Percentiles rank a stretch among this genome's conserved stretches.
These are phyloP conservation scores for Herpetotheres cachinnans DNA, from an alignment of 2,113 vertebrate genomes.

Conservation along the genomic window DNA sequence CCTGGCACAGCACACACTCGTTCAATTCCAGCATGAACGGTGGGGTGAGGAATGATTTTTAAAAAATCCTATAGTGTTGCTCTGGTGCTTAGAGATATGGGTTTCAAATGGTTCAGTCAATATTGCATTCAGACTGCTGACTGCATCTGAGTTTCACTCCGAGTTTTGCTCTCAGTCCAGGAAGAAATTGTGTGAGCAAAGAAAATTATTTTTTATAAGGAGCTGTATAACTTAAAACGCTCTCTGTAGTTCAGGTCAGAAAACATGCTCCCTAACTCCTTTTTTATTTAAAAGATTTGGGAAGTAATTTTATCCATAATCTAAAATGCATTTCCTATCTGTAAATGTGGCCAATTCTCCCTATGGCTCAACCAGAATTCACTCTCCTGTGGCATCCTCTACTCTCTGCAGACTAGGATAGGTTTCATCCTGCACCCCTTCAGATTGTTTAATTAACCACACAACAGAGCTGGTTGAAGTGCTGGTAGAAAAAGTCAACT, in stretches of 20 bases:
- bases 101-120: neutral
- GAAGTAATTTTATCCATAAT: neutral
- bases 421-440: neutral
- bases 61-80: neutral
- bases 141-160: neutral
- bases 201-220: neutral
- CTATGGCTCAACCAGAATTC: neutral
- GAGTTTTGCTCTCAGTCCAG: neutral
- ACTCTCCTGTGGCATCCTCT: neutral
- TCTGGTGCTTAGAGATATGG: neutral
- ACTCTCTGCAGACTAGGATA: neutral
- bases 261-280: neutral
- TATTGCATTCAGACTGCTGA: neutral
- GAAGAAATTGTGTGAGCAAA: neutral
- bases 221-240: neutral
- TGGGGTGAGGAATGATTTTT: neutral
- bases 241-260: neutral
- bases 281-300: neutral
- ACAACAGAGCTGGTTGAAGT: neutral
- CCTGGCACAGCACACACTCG: neutral
- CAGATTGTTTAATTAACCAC: neutral
- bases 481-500: neutral
- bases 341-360: neutral
- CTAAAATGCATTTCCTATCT: neutral
- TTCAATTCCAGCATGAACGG: neutral